Base-by-base conservation (phyloP, 2,888 invertebrate genomes). In the Meganola albula region DNA sequence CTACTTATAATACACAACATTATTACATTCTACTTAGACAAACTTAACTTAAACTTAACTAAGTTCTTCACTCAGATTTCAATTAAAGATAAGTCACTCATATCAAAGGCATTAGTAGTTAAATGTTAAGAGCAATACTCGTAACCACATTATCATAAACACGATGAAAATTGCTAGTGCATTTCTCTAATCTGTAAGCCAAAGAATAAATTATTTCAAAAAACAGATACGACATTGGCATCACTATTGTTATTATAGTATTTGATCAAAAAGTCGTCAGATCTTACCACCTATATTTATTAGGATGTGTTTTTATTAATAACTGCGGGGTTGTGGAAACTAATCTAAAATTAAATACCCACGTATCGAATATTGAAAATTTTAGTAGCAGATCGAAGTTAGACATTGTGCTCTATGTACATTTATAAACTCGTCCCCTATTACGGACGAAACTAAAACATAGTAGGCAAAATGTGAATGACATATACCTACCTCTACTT, bases 101-200 rank as follows among this genome's bases (percentile, higher is more conserved):
- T 58, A 66, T 63, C 58, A 57, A 53, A 51, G 34, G 54, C 59
- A 67, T 68, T 63, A 63, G 48, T 53, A 57, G 58, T 53, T 54
- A 62, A 61, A 64, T 41, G 48, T 60, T 60, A 53, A 46, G 57
- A 67, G 67, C 73, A 75, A 67, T 72, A 73, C 71, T 69, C 72
- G 63, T 70, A 67, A 66, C 65, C 64, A 48, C 62, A 69, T 68
- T 74, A 74, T 70, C 72, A 70, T 75, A 75, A 64, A 72, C 64
- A 63, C 58, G 65, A 74, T 68, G 70, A 64, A 73, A 74, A 74
- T 74, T 74, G 69, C 66, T 20, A 10, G 48, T 53, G 56, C 70
- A 69, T 71, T 73, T 72, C 67, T 65, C 66, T 74, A 74, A 75
- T 73, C 70, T 56, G 39, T 39, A 36, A 40, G 43, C 48, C 67